phyloP scores from a whole-genome alignment of 1,140 invertebrate genomes.

The Acromyrmex heyeri region DNA sequence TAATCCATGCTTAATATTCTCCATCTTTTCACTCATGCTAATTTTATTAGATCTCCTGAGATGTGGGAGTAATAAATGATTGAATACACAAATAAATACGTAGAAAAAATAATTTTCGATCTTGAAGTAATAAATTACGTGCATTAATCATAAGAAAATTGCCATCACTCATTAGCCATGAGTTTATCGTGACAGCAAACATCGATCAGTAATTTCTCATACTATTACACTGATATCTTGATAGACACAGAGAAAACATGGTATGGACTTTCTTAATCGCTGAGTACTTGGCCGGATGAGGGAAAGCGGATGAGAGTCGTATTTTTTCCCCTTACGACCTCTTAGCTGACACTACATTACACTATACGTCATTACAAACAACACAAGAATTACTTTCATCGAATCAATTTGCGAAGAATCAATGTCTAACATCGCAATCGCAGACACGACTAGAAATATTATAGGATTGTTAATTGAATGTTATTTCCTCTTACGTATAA shows the following conservation, averaged over 20 bases:
- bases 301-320: constrained; percentile 65
- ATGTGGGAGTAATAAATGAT: constrained; percentile 18
- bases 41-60: not conserved
- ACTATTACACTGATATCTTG: not conserved
- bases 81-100: not conserved
- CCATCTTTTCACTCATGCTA: not conserved
- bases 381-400: constrained; percentile 30
- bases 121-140: constrained; percentile 1
- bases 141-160: constrained; percentile 53
- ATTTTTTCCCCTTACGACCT: constrained; percentile 62
- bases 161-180: constrained; percentile 34
- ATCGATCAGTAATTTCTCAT: constrained; percentile 37
- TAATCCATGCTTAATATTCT: not conserved
- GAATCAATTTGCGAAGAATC: constrained; percentile 16
- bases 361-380: not conserved
- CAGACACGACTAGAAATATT: not conserved
- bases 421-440: not conserved
- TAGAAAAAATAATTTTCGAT: constrained; percentile 38
- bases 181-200: constrained; percentile 23
- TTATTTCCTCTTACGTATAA: not conserved
- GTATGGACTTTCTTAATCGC: constrained; percentile 40
- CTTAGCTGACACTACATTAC: not conserved
- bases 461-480: not conserved
- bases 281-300: constrained; percentile 13
- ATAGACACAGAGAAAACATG: constrained; percentile 50